Evolutionary conservation across 2,797 vertebrate genomes (phyloP).

Genomic region (Malacoctenus gilli): DNA sequence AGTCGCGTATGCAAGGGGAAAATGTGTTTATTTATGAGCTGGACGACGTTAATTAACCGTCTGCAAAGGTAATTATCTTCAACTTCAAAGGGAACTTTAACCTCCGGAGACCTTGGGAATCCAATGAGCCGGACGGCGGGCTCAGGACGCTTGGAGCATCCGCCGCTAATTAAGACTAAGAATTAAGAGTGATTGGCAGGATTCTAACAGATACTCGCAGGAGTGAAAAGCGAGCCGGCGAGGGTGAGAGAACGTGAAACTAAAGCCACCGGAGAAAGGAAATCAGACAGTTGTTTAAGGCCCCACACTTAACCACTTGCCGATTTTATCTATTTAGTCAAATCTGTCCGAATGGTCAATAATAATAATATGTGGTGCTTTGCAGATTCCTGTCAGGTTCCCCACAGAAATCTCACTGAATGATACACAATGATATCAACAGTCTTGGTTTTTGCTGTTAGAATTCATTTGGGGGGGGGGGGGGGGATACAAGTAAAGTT

Average conservation of each 20-base stretch:
- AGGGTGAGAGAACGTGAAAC: not conserved
- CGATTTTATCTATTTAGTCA: too few relatives aligned
- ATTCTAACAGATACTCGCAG: constrained; percentile 7
- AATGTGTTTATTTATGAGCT: constrained; percentile 71
- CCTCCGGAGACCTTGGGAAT: constrained; percentile 55
- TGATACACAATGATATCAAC: too few relatives aligned
- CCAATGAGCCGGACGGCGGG: constrained; percentile 53
- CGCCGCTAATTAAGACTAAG: constrained; percentile 68
- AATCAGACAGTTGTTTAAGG: not conserved
- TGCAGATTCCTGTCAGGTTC: too few relatives aligned
- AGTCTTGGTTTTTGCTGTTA: too few relatives aligned
- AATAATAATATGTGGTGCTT: too few relatives aligned
- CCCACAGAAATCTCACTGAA: too few relatives aligned
- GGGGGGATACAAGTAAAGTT: too few relatives aligned
- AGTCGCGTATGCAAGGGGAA: constrained; percentile 25
- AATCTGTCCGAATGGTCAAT: too few relatives aligned
- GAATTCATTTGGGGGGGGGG: too few relatives aligned
- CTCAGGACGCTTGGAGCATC: constrained; percentile 50
- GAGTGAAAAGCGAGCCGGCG: not conserved
- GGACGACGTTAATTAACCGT: constrained; percentile 69
- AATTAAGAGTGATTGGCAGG: constrained; percentile 59
- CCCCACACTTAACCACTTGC: too few relatives aligned
- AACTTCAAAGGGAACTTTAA: constrained; percentile 78
- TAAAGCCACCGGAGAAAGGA: not conserved
- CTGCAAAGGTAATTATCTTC: constrained; percentile 76